These are phyloP conservation scores for Scrobipalpa costella DNA, from an alignment of 2,888 invertebrate genomes.

Conservation along the genomic window DNA sequence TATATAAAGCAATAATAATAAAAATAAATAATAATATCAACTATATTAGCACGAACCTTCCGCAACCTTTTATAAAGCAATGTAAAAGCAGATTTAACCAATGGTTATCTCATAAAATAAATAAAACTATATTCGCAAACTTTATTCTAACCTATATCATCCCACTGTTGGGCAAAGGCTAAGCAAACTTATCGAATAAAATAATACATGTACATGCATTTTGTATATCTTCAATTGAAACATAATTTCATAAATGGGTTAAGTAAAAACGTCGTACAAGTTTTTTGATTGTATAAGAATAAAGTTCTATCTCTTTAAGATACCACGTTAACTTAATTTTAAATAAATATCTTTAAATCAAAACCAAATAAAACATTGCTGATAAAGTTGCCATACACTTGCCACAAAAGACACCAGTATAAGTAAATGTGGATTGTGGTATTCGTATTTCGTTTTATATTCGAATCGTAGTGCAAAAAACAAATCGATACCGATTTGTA, in stretches of 20 bases:
- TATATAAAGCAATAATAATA: background rate
- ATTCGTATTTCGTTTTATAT: too few relatives aligned
- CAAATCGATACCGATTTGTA: background rate
- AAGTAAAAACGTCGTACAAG: too few relatives aligned
- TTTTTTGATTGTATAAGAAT: too few relatives aligned
- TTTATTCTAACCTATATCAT: background rate
- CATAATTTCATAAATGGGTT: too few relatives aligned
- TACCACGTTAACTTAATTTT: too few relatives aligned
- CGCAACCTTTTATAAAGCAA: constrained; percentile 25
- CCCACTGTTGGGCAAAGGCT: background rate
- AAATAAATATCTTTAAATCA: too few relatives aligned
- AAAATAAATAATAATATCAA: background rate
- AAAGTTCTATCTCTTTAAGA: too few relatives aligned
- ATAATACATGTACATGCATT: background rate
- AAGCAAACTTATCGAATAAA: background rate
- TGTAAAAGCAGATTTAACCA: constrained; percentile 5
- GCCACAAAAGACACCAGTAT: too few relatives aligned
- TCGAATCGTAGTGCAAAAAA: background rate
- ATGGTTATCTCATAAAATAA: background rate
- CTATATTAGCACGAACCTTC: constrained; percentile 25
- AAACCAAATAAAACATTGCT: too few relatives aligned
- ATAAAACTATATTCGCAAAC: background rate
- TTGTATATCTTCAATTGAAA: background rate
- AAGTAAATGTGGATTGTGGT: too few relatives aligned
- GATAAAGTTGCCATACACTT: too few relatives aligned